These are phyloP conservation scores for Nycteola revayana DNA, from an alignment of 2,888 invertebrate genomes.

Conservation along the genomic window DNA sequence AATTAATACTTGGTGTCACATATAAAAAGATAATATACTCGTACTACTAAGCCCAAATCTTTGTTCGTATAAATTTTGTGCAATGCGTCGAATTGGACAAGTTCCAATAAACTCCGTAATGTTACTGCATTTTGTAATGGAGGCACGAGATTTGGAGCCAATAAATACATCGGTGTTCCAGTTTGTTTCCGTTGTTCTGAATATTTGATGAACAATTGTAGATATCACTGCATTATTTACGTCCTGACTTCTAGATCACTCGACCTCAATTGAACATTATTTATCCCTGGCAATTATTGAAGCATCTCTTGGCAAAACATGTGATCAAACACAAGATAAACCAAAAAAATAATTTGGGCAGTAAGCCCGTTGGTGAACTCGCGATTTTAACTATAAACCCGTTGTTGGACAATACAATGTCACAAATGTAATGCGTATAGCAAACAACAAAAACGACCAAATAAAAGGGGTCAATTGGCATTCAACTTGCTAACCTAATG, in stretches of 20 bases:
- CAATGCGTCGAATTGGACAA: constrained; percentile 33
- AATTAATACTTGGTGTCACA: no score
- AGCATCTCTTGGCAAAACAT: no score
- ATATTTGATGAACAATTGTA: constrained; percentile 23
- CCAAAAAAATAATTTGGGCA: no score
- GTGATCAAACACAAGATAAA: no score
- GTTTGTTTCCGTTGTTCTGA: constrained; percentile 21
- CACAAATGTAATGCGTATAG: constrained; percentile 4
- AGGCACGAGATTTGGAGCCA: constrained; percentile 40
- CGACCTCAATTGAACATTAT: constrained; percentile 22
- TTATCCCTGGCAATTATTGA: constrained; percentile 10
- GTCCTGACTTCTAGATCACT: constrained; percentile 21
- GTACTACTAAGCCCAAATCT: neutral
- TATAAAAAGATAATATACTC: no score
- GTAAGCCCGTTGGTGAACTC: no score
- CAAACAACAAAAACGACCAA: neutral
- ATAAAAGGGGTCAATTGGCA: constrained; percentile 12
- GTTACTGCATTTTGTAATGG: constrained; percentile 37
- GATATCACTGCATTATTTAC: constrained; percentile 21
- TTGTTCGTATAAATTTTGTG: neutral
- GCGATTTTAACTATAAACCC: no score
- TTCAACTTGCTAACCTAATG: constrained; percentile 18
- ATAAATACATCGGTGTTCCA: constrained; percentile 38
- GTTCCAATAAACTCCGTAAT: constrained; percentile 40
- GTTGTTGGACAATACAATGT: neutral